Percentiles rank a stretch among this genome's conserved stretches.
Conservation (phyloP, 2,113 vertebrate species). For the Petroica traversi region DNA sequence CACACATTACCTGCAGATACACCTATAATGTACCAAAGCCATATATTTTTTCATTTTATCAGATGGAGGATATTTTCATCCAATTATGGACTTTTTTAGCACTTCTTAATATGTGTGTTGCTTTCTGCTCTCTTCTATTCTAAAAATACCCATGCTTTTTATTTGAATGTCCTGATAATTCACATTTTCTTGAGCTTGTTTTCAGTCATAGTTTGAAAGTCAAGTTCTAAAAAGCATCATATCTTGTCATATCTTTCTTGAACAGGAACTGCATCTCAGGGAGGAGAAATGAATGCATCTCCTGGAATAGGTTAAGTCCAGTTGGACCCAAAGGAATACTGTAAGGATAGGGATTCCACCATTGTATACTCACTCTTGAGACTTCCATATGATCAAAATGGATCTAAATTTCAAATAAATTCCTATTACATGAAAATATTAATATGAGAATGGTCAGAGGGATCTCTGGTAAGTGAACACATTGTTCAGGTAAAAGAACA, state of each 20-base stretch:
- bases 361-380: background rate
- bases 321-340: background rate
- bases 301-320: background rate
- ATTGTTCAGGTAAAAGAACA: background rate
- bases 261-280: background rate
- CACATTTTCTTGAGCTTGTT: background rate
- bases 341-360: background rate
- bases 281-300: background rate
- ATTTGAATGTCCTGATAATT: background rate
- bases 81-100: background rate
- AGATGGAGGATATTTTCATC: background rate
- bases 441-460: background rate
- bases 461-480: background rate
- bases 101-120: background rate
- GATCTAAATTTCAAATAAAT: background rate
- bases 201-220: background rate
- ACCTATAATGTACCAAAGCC: accelerated
- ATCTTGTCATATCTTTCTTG: background rate
- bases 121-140: background rate
- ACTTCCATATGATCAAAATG: background rate
- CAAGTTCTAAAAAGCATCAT: background rate
- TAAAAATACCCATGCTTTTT: background rate
- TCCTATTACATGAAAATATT: background rate
- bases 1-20: background rate
- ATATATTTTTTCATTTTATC: background rate